Evolutionary conservation across 2,797 vertebrate genomes (phyloP).

Genomic region (Hemibagrus guttatus): DNA sequence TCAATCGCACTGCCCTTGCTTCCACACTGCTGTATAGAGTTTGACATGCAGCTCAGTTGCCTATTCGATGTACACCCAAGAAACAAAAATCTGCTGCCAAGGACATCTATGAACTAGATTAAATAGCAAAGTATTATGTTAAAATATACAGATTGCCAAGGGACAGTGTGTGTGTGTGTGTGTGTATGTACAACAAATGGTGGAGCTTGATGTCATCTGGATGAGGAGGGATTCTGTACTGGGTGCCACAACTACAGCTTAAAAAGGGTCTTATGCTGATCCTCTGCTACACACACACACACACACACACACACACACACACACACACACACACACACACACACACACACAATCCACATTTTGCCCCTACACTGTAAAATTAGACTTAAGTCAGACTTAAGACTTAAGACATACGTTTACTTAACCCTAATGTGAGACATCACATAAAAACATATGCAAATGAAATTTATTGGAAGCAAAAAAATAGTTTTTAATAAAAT

Average conservation of each 20-base stretch:
- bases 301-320: conserved; percentile 21
- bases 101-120: conserved; percentile 57
- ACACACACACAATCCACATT: background rate
- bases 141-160: conserved; percentile 17
- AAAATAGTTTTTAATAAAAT: too few relatives aligned
- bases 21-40: background rate
- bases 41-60: conserved; percentile 4
- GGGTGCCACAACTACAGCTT: conserved; percentile 61
- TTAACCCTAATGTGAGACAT: background rate
- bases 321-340: conserved; percentile 5
- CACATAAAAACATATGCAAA: too few relatives aligned
- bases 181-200: conserved; percentile 51
- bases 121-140: conserved; percentile 32
- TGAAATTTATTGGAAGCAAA: too few relatives aligned
- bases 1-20: conserved; percentile 10
- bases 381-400: background rate
- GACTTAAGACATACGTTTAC: too few relatives aligned
- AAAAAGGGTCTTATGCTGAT: conserved; percentile 70
- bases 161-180: conserved; percentile 18
- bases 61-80: background rate
- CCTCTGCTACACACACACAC: conserved; percentile 59
- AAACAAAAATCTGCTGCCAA: conserved; percentile 15
- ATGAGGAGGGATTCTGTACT: conserved; percentile 57
- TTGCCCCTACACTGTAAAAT: background rate
- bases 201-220: conserved; percentile 70